These are phyloP conservation scores for Thamnophis elegans DNA, from an alignment of 2,797 vertebrate genomes.

Conservation along the genomic window DNA sequence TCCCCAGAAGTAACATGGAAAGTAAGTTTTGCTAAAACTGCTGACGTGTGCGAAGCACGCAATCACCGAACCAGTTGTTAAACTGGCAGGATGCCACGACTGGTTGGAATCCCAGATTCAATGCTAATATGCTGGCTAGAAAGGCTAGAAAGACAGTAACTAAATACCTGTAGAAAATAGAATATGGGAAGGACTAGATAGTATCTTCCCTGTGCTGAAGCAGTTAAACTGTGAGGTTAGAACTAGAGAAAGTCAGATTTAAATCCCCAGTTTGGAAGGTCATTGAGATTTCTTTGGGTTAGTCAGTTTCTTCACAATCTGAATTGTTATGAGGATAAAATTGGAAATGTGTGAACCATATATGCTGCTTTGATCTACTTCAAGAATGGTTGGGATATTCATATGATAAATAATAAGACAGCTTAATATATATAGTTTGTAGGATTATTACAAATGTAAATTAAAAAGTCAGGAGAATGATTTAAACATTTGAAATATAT, in stretches of 20 bases:
- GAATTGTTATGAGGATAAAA: background rate
- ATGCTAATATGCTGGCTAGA: background rate
- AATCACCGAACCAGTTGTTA: too few species aligned
- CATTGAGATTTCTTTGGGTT: background rate
- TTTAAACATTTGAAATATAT: background rate
- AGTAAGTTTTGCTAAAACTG: too few species aligned
- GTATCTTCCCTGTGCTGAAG: background rate
- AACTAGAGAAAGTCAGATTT: background rate
- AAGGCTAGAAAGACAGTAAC: background rate
- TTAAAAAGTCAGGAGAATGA: background rate
- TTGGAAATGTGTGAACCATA: background rate
- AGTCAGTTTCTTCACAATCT: background rate
- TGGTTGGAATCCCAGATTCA: background rate
- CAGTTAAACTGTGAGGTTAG: background rate
- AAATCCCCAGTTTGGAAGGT: background rate
- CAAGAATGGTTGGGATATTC: background rate
- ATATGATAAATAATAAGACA: background rate
- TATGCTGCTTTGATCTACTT: background rate
- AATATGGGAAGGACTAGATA: background rate
- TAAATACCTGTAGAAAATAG: background rate
- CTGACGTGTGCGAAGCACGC: too few species aligned
- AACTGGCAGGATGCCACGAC: too few species aligned
- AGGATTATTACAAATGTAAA: background rate
- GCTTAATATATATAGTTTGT: background rate
- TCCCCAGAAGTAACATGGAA: too few species aligned